Evolutionary conservation across 2,797 vertebrate species (phyloP), one percentile per base, ranked within the genome.

Genomic region (Enteromius viviparus): DNA sequence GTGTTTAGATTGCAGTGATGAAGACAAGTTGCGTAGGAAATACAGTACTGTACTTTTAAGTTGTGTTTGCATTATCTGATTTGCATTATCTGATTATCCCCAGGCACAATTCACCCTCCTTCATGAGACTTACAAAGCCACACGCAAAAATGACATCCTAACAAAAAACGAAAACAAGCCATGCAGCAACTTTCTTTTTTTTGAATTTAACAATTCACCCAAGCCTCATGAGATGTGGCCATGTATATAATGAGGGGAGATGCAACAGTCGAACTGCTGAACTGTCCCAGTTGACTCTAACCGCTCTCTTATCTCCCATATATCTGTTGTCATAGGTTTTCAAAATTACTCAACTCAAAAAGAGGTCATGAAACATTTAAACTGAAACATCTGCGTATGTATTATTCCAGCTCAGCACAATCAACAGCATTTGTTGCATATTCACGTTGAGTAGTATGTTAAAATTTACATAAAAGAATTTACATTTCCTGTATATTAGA

Each of bases 231-330:
- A 65, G 26, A 65, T 40, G 32, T 1, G 15, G n/a, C 21, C 47
- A 40, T 53, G 58, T 81, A 34, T 26, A n/a, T 40, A 81, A 51
- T 40, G 45, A 74, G 21, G 69, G 40, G 70, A 74, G 80, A 81
- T 65, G 71, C 60, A 74, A 81, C 40, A 77, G 65, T 55, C 34
- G 51, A n/a, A 82, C 17, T 17, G 70, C 26, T 69, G 40, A 42
- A 71, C 65, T 83, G 80, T 81, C 70, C 75, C 55, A 84, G 76
- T 68, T 84, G 55, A 64, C 68, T 78, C 75, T 64, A 70, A 71
- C 34, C 21, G 14, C 49, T 72, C 34, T 76, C 76, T 62, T 76
- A 81, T 77, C 74, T 17, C 17, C 79, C 72, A 77, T 71, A 51
- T 85, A 26, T 26, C 84, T 81, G 53, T 14, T 37, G 32, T 55